A percentile compares a stretch with the other conserved stretches of the same genome.
Evolutionary conservation across 2,888 invertebrate species (phyloP).

Genomic region (Scaptomyza reducta): DNA sequence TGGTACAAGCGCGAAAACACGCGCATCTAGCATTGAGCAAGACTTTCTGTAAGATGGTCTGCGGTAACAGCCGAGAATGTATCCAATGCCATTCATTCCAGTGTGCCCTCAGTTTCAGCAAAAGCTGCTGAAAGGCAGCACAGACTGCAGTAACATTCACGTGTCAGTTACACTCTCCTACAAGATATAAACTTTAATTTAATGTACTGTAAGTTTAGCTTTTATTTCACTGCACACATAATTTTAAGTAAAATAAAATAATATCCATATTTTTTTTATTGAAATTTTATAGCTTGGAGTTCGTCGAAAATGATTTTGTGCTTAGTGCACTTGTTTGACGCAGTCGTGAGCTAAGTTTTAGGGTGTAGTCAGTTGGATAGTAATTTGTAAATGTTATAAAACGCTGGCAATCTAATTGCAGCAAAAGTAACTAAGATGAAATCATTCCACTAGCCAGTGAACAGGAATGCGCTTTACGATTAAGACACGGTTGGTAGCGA

Average conservation of each 20-base stretch:
- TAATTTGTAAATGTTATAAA: constrained; percentile 40
- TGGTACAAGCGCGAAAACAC: constrained; percentile 44
- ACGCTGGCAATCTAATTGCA: constrained; percentile 36
- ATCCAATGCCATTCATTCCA: constrained; percentile 34
- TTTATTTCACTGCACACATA: too few relatives aligned
- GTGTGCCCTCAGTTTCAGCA: constrained; percentile 13
- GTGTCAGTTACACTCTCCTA: constrained; percentile 39
- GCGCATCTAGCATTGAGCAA: constrained; percentile 37
- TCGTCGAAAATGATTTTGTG: neutral
- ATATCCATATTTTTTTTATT: neutral
- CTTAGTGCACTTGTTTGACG: constrained; percentile 22
- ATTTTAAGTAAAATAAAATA: too few relatives aligned
- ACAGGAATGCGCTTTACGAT: constrained; percentile 22
- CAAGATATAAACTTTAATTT: neutral
- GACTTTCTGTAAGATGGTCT: constrained; percentile 6
- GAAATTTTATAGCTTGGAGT: neutral
- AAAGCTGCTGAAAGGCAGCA: constrained; percentile 18
- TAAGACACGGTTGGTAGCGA: constrained; percentile 2
- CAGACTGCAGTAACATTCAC: constrained; percentile 22
- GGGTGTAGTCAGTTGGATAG: constrained; percentile 33
- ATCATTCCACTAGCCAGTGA: constrained; percentile 36
- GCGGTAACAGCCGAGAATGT: constrained; percentile 17
- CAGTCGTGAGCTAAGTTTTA: constrained; percentile 23
- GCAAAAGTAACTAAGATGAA: constrained; percentile 31
- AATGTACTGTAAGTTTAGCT: too few relatives aligned